Evolutionary conservation across 2,797 vertebrate genomes (phyloP).

Genomic region (Semotilus atromaculatus): DNA sequence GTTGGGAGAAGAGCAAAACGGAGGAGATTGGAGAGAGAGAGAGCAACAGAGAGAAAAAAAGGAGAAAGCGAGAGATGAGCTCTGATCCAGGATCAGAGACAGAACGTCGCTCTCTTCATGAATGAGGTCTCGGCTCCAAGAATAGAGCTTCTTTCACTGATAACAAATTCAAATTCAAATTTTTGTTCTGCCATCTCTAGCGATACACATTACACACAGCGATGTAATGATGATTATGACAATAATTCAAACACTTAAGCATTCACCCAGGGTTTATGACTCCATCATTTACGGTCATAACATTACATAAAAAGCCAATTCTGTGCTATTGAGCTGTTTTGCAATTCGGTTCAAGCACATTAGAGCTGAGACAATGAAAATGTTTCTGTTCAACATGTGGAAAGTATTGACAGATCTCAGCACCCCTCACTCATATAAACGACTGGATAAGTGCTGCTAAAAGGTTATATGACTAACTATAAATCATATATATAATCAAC

Average conservation of each 20-base stretch:
- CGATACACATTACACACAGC: conserved; percentile 71
- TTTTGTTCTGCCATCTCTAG: conserved; percentile 68
- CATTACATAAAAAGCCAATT: conserved; percentile 75
- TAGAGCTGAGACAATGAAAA: conserved; percentile 70
- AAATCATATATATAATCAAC: neutral
- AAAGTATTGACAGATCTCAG: conserved; percentile 32
- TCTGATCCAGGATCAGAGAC: conserved; percentile 77
- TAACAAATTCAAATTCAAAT: conserved; percentile 51
- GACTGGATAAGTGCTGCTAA: conserved; percentile 11
- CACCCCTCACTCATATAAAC: neutral
- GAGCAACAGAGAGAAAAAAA: conserved; percentile 56
- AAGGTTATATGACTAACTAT: neutral
- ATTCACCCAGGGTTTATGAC: conserved; percentile 72
- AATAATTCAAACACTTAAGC: conserved; percentile 75
- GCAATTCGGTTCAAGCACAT: conserved; percentile 63
- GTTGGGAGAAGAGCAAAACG: conserved; percentile 63
- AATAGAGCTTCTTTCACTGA: conserved; percentile 51
- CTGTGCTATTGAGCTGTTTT: conserved; percentile 67
- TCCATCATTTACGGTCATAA: conserved; percentile 71
- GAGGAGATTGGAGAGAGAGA: conserved; percentile 70
- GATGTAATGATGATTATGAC: conserved; percentile 72
- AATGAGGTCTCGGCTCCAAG: conserved; percentile 57
- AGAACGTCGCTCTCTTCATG: conserved; percentile 64
- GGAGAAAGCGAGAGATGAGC: conserved; percentile 55
- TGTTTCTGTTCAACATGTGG: conserved; percentile 66